phyloP scores from a whole-genome alignment of 2,888 invertebrate species.

The Hedya salicella region DNA sequence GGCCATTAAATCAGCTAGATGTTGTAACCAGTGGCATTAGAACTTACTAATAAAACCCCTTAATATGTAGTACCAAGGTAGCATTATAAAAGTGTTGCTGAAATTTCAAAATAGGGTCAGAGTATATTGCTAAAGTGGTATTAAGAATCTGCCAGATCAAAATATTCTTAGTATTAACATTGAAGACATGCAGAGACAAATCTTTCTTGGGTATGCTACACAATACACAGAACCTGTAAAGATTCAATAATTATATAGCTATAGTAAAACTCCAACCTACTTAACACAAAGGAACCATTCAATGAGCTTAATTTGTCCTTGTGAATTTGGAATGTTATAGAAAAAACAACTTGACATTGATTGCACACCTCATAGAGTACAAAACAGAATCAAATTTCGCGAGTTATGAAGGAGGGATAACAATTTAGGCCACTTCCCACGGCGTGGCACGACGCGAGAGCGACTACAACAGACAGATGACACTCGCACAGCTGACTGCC shows the following conservation, averaged over 20 bases:
- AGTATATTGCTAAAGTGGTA: too few relatives aligned
- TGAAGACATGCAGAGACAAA: too few relatives aligned
- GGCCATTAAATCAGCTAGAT: not conserved
- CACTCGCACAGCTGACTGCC: constrained; percentile 83
- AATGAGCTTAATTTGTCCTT: constrained; percentile 4
- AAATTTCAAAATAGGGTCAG: too few relatives aligned
- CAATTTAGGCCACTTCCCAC: constrained; percentile 79
- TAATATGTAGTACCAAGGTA: too few relatives aligned
- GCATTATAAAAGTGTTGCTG: too few relatives aligned
- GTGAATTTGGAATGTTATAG: constrained; percentile 7
- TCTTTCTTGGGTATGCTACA: too few relatives aligned
- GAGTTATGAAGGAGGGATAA: constrained; percentile 64
- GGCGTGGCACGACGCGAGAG: constrained; percentile 57
- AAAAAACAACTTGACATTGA: constrained; percentile 26
- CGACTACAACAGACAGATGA: constrained; percentile 64
- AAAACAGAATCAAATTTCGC: constrained; percentile 51
- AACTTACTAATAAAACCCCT: too few relatives aligned
- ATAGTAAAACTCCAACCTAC: constrained; percentile 16
- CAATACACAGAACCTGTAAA: not conserved
- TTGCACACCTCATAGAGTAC: constrained; percentile 29
- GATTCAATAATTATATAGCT: not conserved
- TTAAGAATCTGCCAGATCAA: too few relatives aligned
- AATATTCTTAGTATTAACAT: too few relatives aligned
- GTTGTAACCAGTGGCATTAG: not conserved
- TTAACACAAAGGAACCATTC: constrained; percentile 35